Evolutionary conservation across 1,140 invertebrate genomes (phyloP).

Genomic region (Bathynomus jamesi): DNA sequence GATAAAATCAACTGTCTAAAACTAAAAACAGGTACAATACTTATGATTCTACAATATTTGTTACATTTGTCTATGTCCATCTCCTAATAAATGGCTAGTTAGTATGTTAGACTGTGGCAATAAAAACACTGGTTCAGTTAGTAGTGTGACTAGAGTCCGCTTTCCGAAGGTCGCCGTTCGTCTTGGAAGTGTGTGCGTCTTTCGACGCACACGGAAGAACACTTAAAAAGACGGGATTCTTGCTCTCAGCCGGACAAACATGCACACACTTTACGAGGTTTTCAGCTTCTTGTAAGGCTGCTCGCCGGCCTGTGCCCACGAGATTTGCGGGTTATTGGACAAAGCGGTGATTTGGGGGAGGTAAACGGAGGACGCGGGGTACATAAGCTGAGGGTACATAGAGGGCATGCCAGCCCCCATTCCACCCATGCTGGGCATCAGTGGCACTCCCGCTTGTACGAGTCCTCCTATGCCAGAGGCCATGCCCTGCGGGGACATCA

Average conservation of each 20-base stretch:
- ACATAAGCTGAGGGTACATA: conserved; percentile 13
- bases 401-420: conserved; percentile 16
- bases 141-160: conserved; percentile 36
- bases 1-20: conserved; percentile 29
- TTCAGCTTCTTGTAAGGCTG: conserved; percentile 38
- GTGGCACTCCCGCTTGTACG: neutral
- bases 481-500: conserved; percentile 15
- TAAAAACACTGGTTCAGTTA: conserved; percentile 24
- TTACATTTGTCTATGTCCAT: conserved; percentile 31
- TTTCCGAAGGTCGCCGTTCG: conserved; percentile 25
- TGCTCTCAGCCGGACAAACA: neutral
- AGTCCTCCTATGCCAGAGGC: conserved; percentile 16
- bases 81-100: conserved; percentile 31
- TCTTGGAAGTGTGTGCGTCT: conserved; percentile 11
- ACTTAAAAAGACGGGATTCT: conserved; percentile 13
- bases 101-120: conserved; percentile 33
- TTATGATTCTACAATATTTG: conserved; percentile 29
- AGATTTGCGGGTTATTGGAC: conserved; percentile 28
- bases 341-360: conserved; percentile 29
- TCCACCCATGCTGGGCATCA: conserved; percentile 13
- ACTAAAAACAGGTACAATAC: conserved; percentile 34
- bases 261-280: conserved; percentile 12
- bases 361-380: conserved; percentile 20
- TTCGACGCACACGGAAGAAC: conserved; percentile 16
- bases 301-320: conserved; percentile 29